phyloP scores from a whole-genome alignment of 2,888 invertebrate genomes.

The Tetragonisca angustula region DNA sequence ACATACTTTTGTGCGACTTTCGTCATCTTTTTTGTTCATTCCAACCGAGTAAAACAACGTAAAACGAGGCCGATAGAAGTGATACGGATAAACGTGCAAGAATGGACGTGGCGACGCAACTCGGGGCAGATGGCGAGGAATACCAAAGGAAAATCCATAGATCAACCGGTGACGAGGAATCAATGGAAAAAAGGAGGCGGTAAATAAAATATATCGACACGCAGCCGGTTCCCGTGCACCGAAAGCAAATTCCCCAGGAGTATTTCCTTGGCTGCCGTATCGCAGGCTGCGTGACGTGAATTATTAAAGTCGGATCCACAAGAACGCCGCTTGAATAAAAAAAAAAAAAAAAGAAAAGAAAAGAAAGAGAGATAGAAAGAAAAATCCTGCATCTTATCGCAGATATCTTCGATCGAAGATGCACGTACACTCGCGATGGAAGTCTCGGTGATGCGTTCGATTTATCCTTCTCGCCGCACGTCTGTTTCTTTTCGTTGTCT shows the following conservation, averaged over 20 bases:
- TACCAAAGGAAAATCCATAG: constrained; percentile 44
- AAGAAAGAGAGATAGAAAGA: not conserved
- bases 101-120: constrained; percentile 1
- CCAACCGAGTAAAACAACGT: not conserved
- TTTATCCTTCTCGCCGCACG: not conserved
- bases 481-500: not conserved
- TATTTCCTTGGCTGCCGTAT: constrained; percentile 45
- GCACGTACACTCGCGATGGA: not conserved
- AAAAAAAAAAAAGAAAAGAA: not conserved
- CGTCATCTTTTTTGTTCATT: not conserved
- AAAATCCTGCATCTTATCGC: constrained; percentile 20
- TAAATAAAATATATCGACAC: constrained; percentile 53
- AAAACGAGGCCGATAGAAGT: not conserved
- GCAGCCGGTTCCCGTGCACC: constrained; percentile 6
- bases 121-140: constrained; percentile 20
- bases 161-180: constrained; percentile 43
- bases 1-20: too few relatives aligned
- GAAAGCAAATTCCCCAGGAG: constrained; percentile 53
- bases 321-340: not conserved
- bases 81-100: not conserved
- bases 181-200: constrained; percentile 25
- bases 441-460: not conserved
- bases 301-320: constrained; percentile 47
- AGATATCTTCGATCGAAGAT: constrained; percentile 6
- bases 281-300: constrained; percentile 46